phyloP scores from a whole-genome alignment of 2,888 invertebrate genomes.

The Caenorhabditis sp. region DNA sequence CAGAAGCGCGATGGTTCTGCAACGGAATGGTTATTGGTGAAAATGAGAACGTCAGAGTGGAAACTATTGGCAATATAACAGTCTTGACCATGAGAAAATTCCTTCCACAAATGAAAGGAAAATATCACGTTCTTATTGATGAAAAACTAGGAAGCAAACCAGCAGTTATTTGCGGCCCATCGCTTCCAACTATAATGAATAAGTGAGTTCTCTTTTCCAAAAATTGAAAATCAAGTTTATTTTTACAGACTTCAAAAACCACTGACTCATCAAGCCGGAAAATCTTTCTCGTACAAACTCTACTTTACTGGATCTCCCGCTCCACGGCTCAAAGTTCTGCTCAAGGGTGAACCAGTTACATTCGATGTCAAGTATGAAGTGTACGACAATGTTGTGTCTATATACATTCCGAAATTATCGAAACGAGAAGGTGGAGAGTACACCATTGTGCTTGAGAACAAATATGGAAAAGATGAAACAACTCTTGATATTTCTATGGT shows the following conservation, averaged over 20 bases:
- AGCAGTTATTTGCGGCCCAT: slow-evolving; percentile 41
- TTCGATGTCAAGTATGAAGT: slow-evolving; percentile 44
- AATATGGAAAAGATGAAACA: slow-evolving; percentile 42
- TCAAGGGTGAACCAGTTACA: slow-evolving; percentile 28
- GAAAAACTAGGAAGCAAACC: slow-evolving; percentile 44
- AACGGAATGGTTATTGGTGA: slow-evolving; percentile 48
- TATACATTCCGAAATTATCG: slow-evolving; percentile 40
- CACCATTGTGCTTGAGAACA: slow-evolving; percentile 43
- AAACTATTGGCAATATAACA: slow-evolving; percentile 19
- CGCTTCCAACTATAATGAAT: slow-evolving; percentile 43
- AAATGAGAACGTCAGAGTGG: slow-evolving; percentile 34
- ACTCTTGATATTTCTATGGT: slow-evolving; percentile 45
- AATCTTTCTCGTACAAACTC: slow-evolving; percentile 50
- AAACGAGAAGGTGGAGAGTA: slow-evolving; percentile 47
- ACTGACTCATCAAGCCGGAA: slow-evolving; percentile 50
- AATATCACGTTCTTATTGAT: slow-evolving; percentile 54
- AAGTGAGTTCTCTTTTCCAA: slow-evolving; percentile 20
- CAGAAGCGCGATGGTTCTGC: slow-evolving; percentile 47
- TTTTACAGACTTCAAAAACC: slow-evolving; percentile 26
- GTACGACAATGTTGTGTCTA: slow-evolving; percentile 47
- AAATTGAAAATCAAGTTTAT: not conserved
- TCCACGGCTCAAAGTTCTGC: slow-evolving; percentile 39
- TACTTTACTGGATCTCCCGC: slow-evolving; percentile 44
- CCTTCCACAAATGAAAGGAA: slow-evolving; percentile 45
- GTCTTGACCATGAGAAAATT: slow-evolving; percentile 40